Evolutionary conservation across 2,113 vertebrate genomes (phyloP), one percentile per base, ranked within the genome.

Genomic region (Gambusia affinis): DNA sequence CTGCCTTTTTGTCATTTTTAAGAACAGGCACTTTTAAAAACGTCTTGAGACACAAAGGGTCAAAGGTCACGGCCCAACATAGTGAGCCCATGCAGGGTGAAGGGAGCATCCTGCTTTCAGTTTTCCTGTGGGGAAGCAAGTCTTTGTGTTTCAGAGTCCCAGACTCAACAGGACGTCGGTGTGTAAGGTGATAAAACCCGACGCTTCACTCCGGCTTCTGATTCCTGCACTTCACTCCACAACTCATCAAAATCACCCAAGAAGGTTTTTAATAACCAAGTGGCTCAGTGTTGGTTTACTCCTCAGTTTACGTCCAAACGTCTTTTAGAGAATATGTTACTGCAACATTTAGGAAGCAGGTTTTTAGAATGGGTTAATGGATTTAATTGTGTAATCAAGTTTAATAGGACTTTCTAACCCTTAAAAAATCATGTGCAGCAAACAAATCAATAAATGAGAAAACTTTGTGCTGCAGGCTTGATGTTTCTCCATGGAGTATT

Each of bases 101-200:
- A 74, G 30, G 76, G 76, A 63, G 87, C 81, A 87, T 90, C 83
- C 87, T 90, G 86, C 67, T 78, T 76, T 85, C 62, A 78, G 78
- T 67, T 74, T 81, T 76, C 78, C 15, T 24, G 64, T 67, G 87
- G 79, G 74, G 51, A 24, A 75, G 87, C 64, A 12, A 7, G 64
- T 60, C 84, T 92, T 89, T 87, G 76, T 84, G 73, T 67, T 72
- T 15, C 31, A 44, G 69, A 42, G 60, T 82, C 27, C 37, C 12
- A 89, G 83, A 87, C 89, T 83, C 73, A 84, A 88, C 89, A 87
- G 85, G 87, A 90, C 79, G 66, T 74, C 70, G 73, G 81, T 83
- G 35, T 76, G 76, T 66, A 51, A 12, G 63, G 67, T 78, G 76
- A 86, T 75, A 71, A 86, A 76, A 67, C 33, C 30, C 8, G 63